A percentile compares a stretch with the other conserved stretches of the same genome.
Evolutionary conservation across 1,140 invertebrate species (phyloP).

Genomic region (Drosophila malerkotliana): DNA sequence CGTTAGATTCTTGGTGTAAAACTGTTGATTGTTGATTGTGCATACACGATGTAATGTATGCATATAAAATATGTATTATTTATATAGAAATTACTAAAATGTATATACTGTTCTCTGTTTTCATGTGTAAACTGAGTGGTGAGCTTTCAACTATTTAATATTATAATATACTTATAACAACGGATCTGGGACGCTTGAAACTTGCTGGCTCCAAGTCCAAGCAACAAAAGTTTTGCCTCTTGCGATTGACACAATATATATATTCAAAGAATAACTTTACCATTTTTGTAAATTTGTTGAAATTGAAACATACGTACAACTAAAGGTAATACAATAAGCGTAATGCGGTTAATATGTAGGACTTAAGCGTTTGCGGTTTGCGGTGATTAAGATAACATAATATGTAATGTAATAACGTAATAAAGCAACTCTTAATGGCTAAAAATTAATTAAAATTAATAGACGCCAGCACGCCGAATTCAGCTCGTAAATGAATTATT

Average conservation of each 20-base stretch:
- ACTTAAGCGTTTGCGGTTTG: conserved; percentile 48
- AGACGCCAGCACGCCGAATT: conserved; percentile 34
- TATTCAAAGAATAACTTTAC: conserved; percentile 46
- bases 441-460: conserved; percentile 44
- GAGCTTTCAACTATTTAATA: conserved; percentile 46
- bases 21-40: conserved; percentile 53
- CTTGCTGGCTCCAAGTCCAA: conserved; percentile 10
- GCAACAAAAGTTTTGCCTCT: conserved; percentile 53
- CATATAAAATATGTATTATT: conserved; percentile 61
- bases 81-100: conserved; percentile 57
- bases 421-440: conserved; percentile 35
- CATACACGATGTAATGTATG: conserved; percentile 65
- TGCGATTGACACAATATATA: conserved; percentile 71
- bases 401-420: background rate
- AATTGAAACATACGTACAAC: conserved; percentile 9
- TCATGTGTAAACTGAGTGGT: conserved; percentile 42
- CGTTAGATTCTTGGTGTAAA: conserved; percentile 83
- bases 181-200: conserved; percentile 39
- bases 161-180: conserved; percentile 53
- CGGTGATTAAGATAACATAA: conserved; percentile 10
- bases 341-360: conserved; percentile 39
- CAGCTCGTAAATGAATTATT: conserved; percentile 37
- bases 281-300: conserved; percentile 45
- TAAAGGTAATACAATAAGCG: conserved; percentile 42
- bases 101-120: conserved; percentile 47